Evolutionary conservation across 2,797 vertebrate genomes (phyloP).

Genomic region (Salarias fasciatus): DNA sequence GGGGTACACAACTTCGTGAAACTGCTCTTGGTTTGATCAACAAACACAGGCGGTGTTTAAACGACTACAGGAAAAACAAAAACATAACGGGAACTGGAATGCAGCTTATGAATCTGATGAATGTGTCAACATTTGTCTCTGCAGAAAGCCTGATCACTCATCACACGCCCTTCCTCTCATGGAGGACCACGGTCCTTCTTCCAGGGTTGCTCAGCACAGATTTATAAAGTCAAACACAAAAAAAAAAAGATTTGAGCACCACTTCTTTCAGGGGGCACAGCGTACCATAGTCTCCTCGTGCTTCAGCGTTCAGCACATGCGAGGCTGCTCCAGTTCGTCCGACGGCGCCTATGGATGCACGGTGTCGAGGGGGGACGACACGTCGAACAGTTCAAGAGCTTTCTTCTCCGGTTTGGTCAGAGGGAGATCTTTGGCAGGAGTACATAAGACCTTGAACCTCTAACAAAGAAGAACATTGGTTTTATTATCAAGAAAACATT

Average conservation of each 20-base stretch:
- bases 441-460: constrained; percentile 78
- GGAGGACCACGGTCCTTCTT: too few relatives aligned
- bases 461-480: constrained; percentile 45
- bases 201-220: too few relatives aligned
- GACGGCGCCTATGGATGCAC: not conserved
- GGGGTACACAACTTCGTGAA: too few relatives aligned
- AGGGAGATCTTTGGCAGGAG: constrained; percentile 73
- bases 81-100: too few relatives aligned
- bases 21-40: too few relatives aligned
- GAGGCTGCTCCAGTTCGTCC: not conserved
- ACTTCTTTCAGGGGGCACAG: not conserved
- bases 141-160: too few relatives aligned
- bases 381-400: constrained; percentile 36
- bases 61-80: too few relatives aligned
- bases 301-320: not conserved
- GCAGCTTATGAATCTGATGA: too few relatives aligned
- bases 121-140: too few relatives aligned
- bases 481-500: not conserved
- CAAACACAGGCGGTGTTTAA: too few relatives aligned
- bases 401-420: constrained; percentile 59
- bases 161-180: too few relatives aligned
- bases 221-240: not conserved
- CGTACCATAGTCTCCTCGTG: not conserved
- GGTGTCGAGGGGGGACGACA: constrained; percentile 14
- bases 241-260: not conserved